A percentile compares a stretch with the other conserved stretches of the same genome.
phyloP scores from a whole-genome alignment of 2,113 vertebrate genomes.

The Potamarius usumacintae region DNA sequence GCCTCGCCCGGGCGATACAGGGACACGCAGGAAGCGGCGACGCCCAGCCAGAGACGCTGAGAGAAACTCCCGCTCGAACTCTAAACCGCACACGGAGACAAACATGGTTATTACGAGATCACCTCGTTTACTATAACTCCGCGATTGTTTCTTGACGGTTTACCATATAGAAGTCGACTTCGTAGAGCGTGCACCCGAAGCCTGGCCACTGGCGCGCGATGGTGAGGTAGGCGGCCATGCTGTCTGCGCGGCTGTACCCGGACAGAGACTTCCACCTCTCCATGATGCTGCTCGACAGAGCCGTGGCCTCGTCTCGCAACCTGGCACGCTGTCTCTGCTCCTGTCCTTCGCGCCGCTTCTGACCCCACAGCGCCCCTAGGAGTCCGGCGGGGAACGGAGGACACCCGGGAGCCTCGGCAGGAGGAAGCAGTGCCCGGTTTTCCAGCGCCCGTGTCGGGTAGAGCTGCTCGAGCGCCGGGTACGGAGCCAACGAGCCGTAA shows the following conservation, averaged over 20 bases:
- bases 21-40: slow-evolving; percentile 84
- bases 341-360: slow-evolving; percentile 82
- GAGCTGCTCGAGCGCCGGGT: slow-evolving; percentile 82
- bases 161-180: slow-evolving; percentile 87
- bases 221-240: slow-evolving; percentile 87
- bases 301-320: slow-evolving; percentile 79
- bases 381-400: slow-evolving; percentile 72
- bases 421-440: slow-evolving; percentile 70
- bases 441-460: slow-evolving; percentile 75
- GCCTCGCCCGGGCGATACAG: slow-evolving; percentile 86
- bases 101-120: neutral
- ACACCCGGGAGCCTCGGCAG: slow-evolving; percentile 56
- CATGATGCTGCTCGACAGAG: slow-evolving; percentile 79
- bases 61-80: slow-evolving; percentile 77
- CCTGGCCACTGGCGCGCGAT: slow-evolving; percentile 89
- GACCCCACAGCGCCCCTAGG: slow-evolving; percentile 83
- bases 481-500: slow-evolving; percentile 79
- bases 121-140: neutral
- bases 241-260: slow-evolving; percentile 83
- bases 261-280: slow-evolving; percentile 87
- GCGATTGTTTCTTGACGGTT: slow-evolving; percentile 67
- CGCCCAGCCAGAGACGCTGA: slow-evolving; percentile 85
- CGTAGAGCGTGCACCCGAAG: slow-evolving; percentile 91
- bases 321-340: slow-evolving; percentile 74
- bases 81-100: slow-evolving; percentile 59